Evolutionary conservation across 2,797 vertebrate species (phyloP).

Genomic region (Danio tinwini): DNA sequence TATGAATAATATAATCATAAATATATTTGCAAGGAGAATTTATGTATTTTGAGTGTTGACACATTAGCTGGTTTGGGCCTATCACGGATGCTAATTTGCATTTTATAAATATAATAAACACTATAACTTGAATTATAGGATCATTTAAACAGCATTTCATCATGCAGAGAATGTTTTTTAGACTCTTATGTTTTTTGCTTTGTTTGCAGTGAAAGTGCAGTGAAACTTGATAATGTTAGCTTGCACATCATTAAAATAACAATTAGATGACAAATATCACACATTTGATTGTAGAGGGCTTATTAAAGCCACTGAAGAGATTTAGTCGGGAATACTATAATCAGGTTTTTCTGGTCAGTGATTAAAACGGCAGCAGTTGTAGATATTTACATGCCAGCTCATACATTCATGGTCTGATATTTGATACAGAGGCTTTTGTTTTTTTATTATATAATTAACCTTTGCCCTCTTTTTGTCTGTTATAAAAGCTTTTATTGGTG

Average conservation of each 20-base stretch:
- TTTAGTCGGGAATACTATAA: not conserved
- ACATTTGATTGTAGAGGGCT: not conserved
- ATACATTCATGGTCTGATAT: not conserved
- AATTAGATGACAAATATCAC: not conserved
- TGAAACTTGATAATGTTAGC: not conserved
- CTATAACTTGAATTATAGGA: too few relatives aligned
- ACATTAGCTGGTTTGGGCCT: too few relatives aligned
- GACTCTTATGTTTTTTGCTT: not conserved
- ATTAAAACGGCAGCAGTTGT: not conserved
- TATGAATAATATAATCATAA: too few relatives aligned
- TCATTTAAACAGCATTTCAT: too few relatives aligned
- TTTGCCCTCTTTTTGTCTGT: not conserved
- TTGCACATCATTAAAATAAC: not conserved
- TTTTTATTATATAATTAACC: not conserved
- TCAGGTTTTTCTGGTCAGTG: not conserved
- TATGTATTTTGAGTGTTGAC: too few relatives aligned
- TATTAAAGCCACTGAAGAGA: not conserved
- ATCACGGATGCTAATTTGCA: too few relatives aligned
- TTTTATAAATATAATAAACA: too few relatives aligned
- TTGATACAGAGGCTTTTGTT: not conserved
- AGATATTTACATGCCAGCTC: not conserved
- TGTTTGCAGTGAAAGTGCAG: too few relatives aligned
- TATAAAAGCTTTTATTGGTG: not conserved
- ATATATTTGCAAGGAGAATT: too few relatives aligned
- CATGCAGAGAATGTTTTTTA: too few relatives aligned